phyloP scores from a whole-genome alignment of 2,888 invertebrate genomes.

The Prosopocoilus inquinatus region DNA sequence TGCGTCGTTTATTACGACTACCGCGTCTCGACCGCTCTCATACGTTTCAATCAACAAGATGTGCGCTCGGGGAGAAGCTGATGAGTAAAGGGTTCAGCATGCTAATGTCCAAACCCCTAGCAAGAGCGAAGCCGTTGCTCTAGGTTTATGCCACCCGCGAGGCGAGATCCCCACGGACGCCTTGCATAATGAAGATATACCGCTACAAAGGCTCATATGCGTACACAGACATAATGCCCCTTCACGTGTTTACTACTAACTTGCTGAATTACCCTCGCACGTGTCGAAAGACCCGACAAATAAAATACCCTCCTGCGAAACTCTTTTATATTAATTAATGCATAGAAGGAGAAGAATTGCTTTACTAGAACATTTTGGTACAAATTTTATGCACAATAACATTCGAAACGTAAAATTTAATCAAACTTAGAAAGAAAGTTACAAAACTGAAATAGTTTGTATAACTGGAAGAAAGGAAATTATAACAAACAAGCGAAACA shows the following conservation, averaged over 20 bases:
- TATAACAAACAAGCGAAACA: no score
- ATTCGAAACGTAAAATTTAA: no score
- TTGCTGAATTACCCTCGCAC: constrained; percentile 17
- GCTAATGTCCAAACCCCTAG: background rate
- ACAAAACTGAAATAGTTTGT: no score
- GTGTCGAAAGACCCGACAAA: constrained; percentile 12
- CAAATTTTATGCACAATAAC: no score
- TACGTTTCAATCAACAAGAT: background rate
- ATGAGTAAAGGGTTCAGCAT: constrained; percentile 2
- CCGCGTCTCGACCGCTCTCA: background rate
- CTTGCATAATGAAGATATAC: constrained; percentile 29
- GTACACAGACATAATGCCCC: constrained; percentile 9
- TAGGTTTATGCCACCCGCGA: constrained; percentile 24
- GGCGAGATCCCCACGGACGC: constrained; percentile 21
- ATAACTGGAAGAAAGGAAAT: no score
- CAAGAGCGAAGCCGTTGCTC: constrained; percentile 21
- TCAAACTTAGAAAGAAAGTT: no score
- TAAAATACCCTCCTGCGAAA: constrained; percentile 1
- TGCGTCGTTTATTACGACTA: background rate
- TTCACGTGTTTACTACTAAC: constrained; percentile 13
- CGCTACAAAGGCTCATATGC: constrained; percentile 20
- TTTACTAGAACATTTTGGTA: background rate
- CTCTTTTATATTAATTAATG: constrained; percentile 12
- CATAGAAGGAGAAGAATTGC: background rate
- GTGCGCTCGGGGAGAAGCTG: background rate